Conservation (phyloP, 2,113 vertebrate genomes). For the Rhegmatorhina hoffmannsi region DNA sequence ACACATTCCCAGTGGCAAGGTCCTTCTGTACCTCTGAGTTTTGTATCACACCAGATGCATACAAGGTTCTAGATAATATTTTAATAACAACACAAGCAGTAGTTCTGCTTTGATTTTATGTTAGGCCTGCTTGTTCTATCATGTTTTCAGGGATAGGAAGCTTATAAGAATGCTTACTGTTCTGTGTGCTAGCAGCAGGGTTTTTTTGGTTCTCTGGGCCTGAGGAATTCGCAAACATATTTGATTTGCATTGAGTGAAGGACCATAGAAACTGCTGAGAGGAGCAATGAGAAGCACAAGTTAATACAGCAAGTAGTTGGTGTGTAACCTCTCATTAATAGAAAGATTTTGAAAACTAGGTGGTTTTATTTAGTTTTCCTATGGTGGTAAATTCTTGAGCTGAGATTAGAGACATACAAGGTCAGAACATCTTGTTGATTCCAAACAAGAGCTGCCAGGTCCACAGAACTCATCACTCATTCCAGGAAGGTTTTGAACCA, state of each 20-base stretch:
- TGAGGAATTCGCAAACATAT: not conserved
- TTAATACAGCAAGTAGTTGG: not conserved
- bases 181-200: not conserved
- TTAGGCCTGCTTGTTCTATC: not conserved
- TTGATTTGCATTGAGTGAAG: not conserved
- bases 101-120: not conserved
- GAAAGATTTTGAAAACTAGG: not conserved
- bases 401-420: not conserved
- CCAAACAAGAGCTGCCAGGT: not conserved
- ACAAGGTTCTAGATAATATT: not conserved
- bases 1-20: not conserved
- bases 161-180: not conserved
- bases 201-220: conserved; percentile 13
- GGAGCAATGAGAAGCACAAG: not conserved
- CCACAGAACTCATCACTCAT: not conserved
- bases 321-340: not conserved
- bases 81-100: not conserved
- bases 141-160: not conserved
- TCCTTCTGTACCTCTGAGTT: not conserved
- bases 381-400: not conserved
- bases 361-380: not conserved
- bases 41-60: not conserved
- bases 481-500: not conserved
- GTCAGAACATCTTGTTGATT: not conserved
- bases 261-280: not conserved